A percentile compares a stretch with the other conserved stretches of the same genome.
Evolutionary conservation across 64 coral and sea anemone genomes (phyloP).

Genomic region (Platygyra sinensis): DNA sequence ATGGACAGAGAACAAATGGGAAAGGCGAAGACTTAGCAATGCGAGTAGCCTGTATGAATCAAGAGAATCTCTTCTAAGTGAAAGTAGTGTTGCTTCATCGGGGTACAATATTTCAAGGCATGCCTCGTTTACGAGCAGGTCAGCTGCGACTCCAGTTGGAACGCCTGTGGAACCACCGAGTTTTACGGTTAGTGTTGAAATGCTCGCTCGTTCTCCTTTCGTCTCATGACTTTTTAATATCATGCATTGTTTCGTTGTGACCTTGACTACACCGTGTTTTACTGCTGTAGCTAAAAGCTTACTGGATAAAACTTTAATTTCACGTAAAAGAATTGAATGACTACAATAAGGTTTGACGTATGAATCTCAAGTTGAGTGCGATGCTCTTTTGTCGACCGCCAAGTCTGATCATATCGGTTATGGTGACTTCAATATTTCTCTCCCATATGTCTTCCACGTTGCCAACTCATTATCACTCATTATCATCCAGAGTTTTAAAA

Average conservation of each 20-base stretch:
- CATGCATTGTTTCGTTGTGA: constrained; percentile 68
- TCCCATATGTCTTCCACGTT: constrained; percentile 1
- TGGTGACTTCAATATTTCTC: constrained; percentile 22
- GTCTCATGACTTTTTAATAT: constrained; percentile 96
- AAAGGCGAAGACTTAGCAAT: constrained; percentile 83
- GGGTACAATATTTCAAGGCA: constrained; percentile 75
- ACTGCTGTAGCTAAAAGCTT: background rate
- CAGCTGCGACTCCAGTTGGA: constrained; percentile 46
- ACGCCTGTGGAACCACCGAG: constrained; percentile 60
- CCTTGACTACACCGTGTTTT: constrained; percentile 41
- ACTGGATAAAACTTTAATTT: background rate
- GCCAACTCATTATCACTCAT: constrained; percentile 24
- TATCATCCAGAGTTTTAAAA: background rate
- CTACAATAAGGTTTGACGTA: too few relatives aligned
- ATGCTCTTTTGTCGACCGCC: background rate
- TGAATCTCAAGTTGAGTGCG: background rate
- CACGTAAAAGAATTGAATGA: background rate
- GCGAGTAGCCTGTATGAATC: constrained; percentile 97
- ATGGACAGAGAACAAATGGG: constrained; percentile 95
- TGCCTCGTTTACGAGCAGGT: constrained; percentile 75
- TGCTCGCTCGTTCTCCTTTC: constrained; percentile 35
- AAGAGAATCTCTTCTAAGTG: constrained; percentile 86
- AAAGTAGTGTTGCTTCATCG: constrained; percentile 58
- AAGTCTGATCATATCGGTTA: background rate
- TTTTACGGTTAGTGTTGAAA: constrained; percentile 67